Evolutionary conservation across 1,140 invertebrate genomes (phyloP), one percentile per base, ranked within the genome.

Genomic region (Bilobella aurantiaca): DNA sequence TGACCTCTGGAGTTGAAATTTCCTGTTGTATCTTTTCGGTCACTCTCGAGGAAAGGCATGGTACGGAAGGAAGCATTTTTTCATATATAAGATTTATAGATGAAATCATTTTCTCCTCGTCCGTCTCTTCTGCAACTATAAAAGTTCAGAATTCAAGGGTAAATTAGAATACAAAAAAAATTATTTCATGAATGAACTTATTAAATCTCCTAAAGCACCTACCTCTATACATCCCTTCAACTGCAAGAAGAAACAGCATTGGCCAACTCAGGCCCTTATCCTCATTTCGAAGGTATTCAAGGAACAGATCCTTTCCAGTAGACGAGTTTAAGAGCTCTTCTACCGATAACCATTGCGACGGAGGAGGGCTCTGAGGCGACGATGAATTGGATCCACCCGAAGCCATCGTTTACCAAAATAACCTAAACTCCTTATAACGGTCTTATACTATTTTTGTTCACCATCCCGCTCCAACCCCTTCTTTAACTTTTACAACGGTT

Each of bases 71-170:
- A 3, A 59, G 18, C 16, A 59, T 3, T 30, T 59, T 34, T 18
- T 31, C 28, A 29, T 59, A 31, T 8, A 59, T 59, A 16, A 31
- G 58, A 59, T 59, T 59, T 59, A 31, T 59, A 3, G 58, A 59
- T 8, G 23, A 30, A 59, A 59, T 14, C 31, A 12, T 14, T 30
- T 29, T 8, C 31, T 29, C 58, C 18, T 34, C 31, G 31, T 59
- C 31, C 8, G 12, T 18, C 28, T 31, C 58, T 59, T 29, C 58
- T 5, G 49, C 49, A 53, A 53, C 49, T 53, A 25, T 14, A 34
- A 29, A 59, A 59, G 8, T 14, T 12, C 8, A 57, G 23, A 23
- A 21, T 14, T 12, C 27, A 8, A 57, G n/a, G 27, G 14, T 57
- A 23, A 57, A 21, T 57, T 21, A 21, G 16, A 57, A 57, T 57